Conservation (phyloP, 2,797 vertebrate genomes). For the Pelobates cultripes region DNA sequence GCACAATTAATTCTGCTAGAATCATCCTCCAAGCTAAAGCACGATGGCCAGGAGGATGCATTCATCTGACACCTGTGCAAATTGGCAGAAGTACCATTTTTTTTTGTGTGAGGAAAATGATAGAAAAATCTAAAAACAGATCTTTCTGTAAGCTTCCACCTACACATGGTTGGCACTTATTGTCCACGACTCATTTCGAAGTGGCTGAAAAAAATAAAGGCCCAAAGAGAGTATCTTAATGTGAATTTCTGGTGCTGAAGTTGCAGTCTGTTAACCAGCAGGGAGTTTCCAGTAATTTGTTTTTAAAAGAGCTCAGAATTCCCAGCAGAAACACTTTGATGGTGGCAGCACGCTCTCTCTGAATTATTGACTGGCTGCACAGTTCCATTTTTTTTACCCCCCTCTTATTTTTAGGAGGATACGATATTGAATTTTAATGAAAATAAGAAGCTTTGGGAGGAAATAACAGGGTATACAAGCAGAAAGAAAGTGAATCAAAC, state of each 20-base stretch:
- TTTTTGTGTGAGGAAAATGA: not conserved
- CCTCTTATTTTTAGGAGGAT: constrained; percentile 13
- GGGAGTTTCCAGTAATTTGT: constrained; percentile 49
- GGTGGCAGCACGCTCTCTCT: constrained; percentile 17
- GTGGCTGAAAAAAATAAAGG: constrained; percentile 11
- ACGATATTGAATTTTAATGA: constrained; percentile 43
- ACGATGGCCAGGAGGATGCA: constrained; percentile 13
- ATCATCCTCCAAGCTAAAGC: constrained; percentile 1
- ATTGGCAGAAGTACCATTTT: constrained; percentile 5
- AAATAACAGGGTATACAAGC: constrained; percentile 17
- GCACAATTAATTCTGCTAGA: constrained; percentile 30
- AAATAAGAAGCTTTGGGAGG: constrained; percentile 20
- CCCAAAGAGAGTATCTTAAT: constrained; percentile 23
- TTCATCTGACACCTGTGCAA: constrained; percentile 25
- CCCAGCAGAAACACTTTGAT: constrained; percentile 40
- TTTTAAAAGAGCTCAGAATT: constrained; percentile 44
- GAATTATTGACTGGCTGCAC: constrained; percentile 38
- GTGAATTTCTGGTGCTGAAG: constrained; percentile 4
- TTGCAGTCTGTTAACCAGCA: not conserved
- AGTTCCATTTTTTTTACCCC: too few species aligned
- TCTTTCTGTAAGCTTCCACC: not conserved
- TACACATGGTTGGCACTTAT: constrained; percentile 1
- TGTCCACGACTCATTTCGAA: constrained; percentile 19
- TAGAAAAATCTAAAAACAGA: constrained; percentile 7
- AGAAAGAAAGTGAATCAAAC: constrained; percentile 33